Evolutionary conservation across 2,113 vertebrate genomes (phyloP).

Genomic region (Rhea americana): DNA sequence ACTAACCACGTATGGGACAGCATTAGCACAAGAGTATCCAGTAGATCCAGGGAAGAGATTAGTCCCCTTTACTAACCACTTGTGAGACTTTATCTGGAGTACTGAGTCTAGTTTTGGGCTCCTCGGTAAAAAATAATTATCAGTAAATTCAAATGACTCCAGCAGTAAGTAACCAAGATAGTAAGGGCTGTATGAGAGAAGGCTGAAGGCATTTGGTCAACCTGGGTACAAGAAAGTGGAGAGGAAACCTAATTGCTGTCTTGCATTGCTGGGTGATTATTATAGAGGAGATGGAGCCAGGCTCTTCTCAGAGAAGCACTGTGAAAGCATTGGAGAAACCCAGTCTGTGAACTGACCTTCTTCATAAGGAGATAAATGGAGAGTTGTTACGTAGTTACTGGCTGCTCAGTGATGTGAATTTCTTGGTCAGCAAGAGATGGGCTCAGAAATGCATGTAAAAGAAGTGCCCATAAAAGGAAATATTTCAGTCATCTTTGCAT

Average conservation of each 20-base stretch:
- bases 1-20: background rate
- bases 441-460: background rate
- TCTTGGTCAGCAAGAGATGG: background rate
- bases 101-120: background rate
- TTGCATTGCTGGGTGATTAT: rapidly evolving
- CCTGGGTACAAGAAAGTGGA: background rate
- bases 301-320: rapidly evolving
- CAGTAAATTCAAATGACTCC: background rate
- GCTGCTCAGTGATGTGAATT: background rate
- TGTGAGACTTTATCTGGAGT: background rate
- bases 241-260: background rate
- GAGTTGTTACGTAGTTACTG: too few species aligned
- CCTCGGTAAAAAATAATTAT: background rate
- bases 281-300: background rate
- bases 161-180: background rate
- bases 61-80: background rate
- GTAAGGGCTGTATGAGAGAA: background rate
- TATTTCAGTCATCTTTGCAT: background rate
- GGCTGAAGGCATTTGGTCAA: background rate
- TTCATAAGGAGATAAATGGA: too few species aligned
- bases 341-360: too few species aligned
- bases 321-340: background rate
- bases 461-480: background rate
- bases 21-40: background rate
- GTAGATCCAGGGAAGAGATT: background rate